phyloP scores from a whole-genome alignment of 2,113 vertebrate species.

The Phainopepla nitens region DNA sequence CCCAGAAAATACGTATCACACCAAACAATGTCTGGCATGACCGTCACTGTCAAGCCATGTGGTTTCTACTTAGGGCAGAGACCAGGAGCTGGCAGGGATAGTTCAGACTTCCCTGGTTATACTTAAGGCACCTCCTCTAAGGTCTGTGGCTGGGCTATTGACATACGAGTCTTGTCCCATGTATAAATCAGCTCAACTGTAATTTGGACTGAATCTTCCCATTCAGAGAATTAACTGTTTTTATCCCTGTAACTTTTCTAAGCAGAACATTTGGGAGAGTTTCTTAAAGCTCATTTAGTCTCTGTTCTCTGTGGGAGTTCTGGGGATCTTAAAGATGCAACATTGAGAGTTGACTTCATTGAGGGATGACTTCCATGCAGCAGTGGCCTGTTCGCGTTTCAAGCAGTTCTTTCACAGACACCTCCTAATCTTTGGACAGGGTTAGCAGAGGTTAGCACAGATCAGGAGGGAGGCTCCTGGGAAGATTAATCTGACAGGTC shows the following conservation, averaged over 20 bases:
- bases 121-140: neutral
- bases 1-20: neutral
- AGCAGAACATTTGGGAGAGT: neutral
- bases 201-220: neutral
- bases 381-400: neutral
- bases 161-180: neutral
- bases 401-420: neutral
- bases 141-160: neutral
- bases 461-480: neutral
- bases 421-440: neutral
- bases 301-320: neutral
- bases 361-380: neutral
- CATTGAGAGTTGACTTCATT: neutral
- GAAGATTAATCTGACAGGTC: neutral
- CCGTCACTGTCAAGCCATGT: neutral
- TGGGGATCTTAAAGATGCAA: neutral
- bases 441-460: neutral
- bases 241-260: neutral
- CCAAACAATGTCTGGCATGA: neutral
- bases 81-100: neutral
- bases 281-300: neutral
- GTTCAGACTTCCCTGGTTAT: neutral
- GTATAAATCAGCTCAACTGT: neutral
- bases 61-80: neutral
- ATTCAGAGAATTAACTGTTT: neutral